phyloP scores from a whole-genome alignment of 1,140 invertebrate species.

The Camponotus floridanus region DNA sequence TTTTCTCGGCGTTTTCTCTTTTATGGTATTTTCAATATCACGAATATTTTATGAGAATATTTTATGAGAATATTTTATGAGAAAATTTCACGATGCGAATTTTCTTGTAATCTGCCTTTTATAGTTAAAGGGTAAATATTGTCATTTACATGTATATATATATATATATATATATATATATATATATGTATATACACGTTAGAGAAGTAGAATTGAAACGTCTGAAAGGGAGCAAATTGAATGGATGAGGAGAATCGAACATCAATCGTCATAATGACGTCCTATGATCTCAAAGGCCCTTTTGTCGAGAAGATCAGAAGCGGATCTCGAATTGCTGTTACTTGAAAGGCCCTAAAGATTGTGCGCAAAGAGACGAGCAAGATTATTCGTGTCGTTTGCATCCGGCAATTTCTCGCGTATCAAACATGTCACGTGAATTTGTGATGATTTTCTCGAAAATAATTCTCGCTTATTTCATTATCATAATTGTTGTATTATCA shows the following conservation, averaged over 20 bases:
- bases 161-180: too few relatives aligned
- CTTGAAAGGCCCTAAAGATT: background rate
- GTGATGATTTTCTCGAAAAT: background rate
- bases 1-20: too few relatives aligned
- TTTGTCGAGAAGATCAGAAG: conserved; percentile 11
- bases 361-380: conserved; percentile 7
- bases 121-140: conserved; percentile 5
- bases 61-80: conserved; percentile 14
- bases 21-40: conserved; percentile 9
- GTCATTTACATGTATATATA: background rate
- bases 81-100: conserved; percentile 15
- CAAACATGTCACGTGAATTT: background rate
- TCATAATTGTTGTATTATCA: background rate
- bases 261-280: conserved; percentile 34
- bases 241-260: conserved; percentile 5
- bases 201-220: conserved; percentile 11
- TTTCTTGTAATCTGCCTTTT: background rate
- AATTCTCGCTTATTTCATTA: background rate
- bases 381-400: background rate
- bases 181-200: background rate
- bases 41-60: conserved; percentile 7
- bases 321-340: background rate
- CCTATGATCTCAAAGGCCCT: conserved; percentile 21
- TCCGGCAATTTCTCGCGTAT: background rate
- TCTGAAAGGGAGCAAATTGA: conserved; percentile 9